A percentile compares a stretch with the other conserved stretches of the same genome.
These are phyloP conservation scores for Abscondita cerata DNA, from an alignment of 2,888 invertebrate species.

Conservation along the genomic window DNA sequence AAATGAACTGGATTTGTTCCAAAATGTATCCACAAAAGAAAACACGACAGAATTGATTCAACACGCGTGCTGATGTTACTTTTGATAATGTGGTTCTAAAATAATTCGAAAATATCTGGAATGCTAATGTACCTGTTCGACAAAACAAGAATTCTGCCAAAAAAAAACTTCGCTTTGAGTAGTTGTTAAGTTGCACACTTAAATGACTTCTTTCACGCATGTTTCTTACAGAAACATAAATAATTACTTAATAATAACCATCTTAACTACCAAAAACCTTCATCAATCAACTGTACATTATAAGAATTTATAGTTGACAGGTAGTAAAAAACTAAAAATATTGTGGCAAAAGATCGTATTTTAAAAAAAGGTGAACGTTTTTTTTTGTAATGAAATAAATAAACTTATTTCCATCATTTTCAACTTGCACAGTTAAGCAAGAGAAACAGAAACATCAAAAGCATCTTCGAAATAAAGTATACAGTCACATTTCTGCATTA, in stretches of 20 bases:
- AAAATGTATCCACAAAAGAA: constrained; percentile 36
- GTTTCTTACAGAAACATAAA: no score
- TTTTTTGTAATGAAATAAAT: constrained; percentile 1
- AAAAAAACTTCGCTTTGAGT: no score
- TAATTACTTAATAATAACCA: no score
- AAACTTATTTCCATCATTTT: constrained; percentile 9
- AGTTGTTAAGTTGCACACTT: no score
- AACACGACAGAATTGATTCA: constrained; percentile 42
- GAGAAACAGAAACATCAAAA: constrained; percentile 24
- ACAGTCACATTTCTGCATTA: constrained; percentile 30
- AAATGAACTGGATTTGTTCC: constrained; percentile 36
- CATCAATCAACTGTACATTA: no score
- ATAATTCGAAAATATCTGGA: constrained; percentile 39
- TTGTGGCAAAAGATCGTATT: no score
- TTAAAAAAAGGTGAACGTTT: constrained; percentile 1
- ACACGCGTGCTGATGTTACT: constrained; percentile 38
- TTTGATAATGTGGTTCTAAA: constrained; percentile 43
- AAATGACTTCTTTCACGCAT: no score
- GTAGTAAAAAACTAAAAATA: no score
- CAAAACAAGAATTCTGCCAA: constrained; percentile 2
- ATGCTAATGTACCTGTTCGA: constrained; percentile 39
- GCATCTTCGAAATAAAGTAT: constrained; percentile 25
- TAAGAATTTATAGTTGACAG: no score
- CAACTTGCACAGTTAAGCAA: background rate
- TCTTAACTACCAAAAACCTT: no score